Evolutionary conservation across 35 echinoderm and acorn worm species (phyloP).

Genomic region (Stichopus chloronotus): DNA sequence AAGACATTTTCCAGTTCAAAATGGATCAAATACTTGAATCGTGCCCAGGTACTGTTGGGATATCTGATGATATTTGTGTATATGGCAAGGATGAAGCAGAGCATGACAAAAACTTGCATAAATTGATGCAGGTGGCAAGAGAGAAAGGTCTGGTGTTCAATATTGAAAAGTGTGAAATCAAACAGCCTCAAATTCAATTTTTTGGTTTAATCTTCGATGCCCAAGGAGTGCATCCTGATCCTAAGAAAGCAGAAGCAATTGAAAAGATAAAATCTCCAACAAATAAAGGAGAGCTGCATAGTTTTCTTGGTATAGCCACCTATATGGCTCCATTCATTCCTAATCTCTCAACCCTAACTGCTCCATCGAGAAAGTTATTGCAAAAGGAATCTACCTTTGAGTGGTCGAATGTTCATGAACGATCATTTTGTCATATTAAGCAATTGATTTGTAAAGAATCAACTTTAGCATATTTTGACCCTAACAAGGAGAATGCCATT

Average conservation of each 20-base stretch:
- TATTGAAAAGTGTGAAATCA: conserved; percentile 57
- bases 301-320: conserved; percentile 65
- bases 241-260: conserved; percentile 53
- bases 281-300: conserved; percentile 56
- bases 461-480: conserved; percentile 47
- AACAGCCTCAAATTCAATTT: conserved; percentile 46
- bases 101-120: conserved; percentile 65
- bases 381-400: conserved; percentile 56
- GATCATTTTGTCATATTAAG: conserved; percentile 41
- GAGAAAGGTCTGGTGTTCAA: conserved; percentile 63
- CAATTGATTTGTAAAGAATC: conserved; percentile 2
- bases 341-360: conserved; percentile 53
- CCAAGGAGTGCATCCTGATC: conserved; percentile 55
- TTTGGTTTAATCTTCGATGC: conserved; percentile 52
- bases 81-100: conserved; percentile 32
- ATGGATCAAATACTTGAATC: conserved; percentile 58
- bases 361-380: conserved; percentile 47
- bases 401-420: conserved; percentile 58
- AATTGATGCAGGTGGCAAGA: conserved; percentile 45
- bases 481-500: conserved; percentile 29
- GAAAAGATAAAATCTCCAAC: background rate
- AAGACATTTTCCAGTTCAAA: conserved; percentile 65
- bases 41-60: conserved; percentile 56
- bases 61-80: conserved; percentile 68
- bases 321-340: conserved; percentile 65